These are phyloP conservation scores for Lanius collurio DNA, from an alignment of 2,113 vertebrate species.

Conservation along the genomic window DNA sequence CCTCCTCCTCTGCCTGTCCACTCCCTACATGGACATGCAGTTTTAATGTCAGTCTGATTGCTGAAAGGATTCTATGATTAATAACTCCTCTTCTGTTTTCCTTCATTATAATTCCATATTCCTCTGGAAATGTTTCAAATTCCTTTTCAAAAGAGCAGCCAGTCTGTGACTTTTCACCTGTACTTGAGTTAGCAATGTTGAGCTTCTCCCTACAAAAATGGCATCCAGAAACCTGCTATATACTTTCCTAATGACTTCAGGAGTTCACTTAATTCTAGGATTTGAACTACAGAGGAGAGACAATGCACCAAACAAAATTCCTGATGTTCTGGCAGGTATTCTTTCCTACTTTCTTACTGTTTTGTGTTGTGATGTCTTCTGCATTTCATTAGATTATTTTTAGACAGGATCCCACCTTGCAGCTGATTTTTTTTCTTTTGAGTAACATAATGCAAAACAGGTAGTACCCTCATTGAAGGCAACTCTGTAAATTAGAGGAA, in stretches of 20 bases:
- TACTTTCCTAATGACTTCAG: background rate
- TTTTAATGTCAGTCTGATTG: conserved; percentile 11
- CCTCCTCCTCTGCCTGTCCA: background rate
- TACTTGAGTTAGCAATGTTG: background rate
- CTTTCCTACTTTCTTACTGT: background rate
- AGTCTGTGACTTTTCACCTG: background rate
- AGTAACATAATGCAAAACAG: background rate
- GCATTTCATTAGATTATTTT: conserved; percentile 6
- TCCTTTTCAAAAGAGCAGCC: background rate
- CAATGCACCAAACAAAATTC: background rate
- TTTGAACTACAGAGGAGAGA: background rate
- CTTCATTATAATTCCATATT: background rate
- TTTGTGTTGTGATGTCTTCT: background rate
- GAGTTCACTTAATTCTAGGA: background rate
- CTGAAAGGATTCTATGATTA: conserved; percentile 27
- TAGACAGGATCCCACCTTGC: background rate
- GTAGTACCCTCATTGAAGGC: background rate
- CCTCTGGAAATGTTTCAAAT: background rate
- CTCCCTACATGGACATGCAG: background rate
- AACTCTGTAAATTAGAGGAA: conserved; percentile 43
- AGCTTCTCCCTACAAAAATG: background rate
- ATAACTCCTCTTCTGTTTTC: conserved; percentile 15
- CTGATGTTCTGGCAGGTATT: background rate
- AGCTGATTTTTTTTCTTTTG: background rate
- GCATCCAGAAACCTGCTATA: conserved; percentile 32